These are phyloP conservation scores for Morelia viridis DNA, from an alignment of 2,797 vertebrate species.

Conservation along the genomic window DNA sequence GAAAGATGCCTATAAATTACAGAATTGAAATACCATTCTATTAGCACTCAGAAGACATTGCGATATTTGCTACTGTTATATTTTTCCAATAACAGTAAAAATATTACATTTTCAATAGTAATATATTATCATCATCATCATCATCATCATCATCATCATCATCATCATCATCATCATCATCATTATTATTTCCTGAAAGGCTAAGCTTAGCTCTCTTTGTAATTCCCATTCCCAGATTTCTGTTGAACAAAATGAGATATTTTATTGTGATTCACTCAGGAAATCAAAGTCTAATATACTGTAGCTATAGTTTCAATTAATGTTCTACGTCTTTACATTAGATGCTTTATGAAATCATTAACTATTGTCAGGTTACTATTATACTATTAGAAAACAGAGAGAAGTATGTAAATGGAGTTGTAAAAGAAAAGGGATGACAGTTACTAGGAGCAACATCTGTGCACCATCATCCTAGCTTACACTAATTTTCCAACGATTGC, in stretches of 20 bases:
- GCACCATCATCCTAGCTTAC: constrained; percentile 85
- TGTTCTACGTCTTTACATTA: constrained; percentile 75
- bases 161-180: too few relatives aligned
- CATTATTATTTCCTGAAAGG: not conserved
- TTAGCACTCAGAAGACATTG: constrained; percentile 78
- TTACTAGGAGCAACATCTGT: constrained; percentile 89
- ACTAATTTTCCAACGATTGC: constrained; percentile 93
- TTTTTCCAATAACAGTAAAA: constrained; percentile 69
- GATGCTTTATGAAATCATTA: constrained; percentile 89
- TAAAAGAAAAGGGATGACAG: constrained; percentile 83
- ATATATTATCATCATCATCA: too few relatives aligned
- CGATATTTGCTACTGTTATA: constrained; percentile 78
- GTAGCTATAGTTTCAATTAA: constrained; percentile 83
- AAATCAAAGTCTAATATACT: constrained; percentile 81
- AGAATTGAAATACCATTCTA: constrained; percentile 81
- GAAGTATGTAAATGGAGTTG: constrained; percentile 86
- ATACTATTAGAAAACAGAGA: constrained; percentile 85
- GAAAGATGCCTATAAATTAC: constrained; percentile 86
- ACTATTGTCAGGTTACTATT: constrained; percentile 90
- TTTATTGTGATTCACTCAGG: constrained; percentile 84
- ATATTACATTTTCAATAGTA: constrained; percentile 84
- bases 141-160: too few relatives aligned
- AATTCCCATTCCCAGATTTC: constrained; percentile 70
- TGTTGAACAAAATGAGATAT: constrained; percentile 70
- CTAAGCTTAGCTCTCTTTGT: not conserved